Evolutionary conservation across 2,113 vertebrate species (phyloP).

Genomic region (Hassar affinis): DNA sequence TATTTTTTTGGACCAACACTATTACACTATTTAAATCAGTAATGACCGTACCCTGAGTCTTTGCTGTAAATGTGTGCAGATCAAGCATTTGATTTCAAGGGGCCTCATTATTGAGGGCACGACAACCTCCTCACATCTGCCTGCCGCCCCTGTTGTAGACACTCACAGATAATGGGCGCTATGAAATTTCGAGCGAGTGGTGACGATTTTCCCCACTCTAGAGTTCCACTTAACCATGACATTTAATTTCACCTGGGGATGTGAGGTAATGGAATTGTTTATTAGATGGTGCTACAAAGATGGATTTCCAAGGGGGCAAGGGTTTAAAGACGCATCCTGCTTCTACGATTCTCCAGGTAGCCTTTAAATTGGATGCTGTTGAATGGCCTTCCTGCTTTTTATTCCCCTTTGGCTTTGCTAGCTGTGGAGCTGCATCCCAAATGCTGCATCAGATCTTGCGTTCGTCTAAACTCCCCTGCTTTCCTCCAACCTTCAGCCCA

Average conservation of each 20-base stretch:
- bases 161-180: conserved; percentile 50
- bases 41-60: conserved; percentile 8
- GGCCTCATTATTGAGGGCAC: conserved; percentile 45
- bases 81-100: conserved; percentile 16
- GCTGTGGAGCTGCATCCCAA: conserved; percentile 55
- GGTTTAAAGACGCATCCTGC: conserved; percentile 49
- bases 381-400: conserved; percentile 54
- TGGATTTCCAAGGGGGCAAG: conserved; percentile 53
- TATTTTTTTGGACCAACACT: not conserved
- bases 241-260: conserved; percentile 62
- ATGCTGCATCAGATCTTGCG: conserved; percentile 57
- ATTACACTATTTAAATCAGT: conserved; percentile 26
- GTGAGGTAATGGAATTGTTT: conserved; percentile 58
- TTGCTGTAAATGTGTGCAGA: conserved; percentile 24
- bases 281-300: conserved; percentile 58
- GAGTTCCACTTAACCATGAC: conserved; percentile 62
- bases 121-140: conserved; percentile 39
- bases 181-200: conserved; percentile 50
- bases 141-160: conserved; percentile 26
- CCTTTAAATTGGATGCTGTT: conserved; percentile 62
- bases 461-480: conserved; percentile 46
- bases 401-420: conserved; percentile 59
- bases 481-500: conserved; percentile 29
- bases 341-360: conserved; percentile 53
- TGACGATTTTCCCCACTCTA: conserved; percentile 35